Percentiles rank a stretch among this genome's conserved stretches.
Conservation (phyloP, 2,113 vertebrate species). For the Rhinoderma darwinii region DNA sequence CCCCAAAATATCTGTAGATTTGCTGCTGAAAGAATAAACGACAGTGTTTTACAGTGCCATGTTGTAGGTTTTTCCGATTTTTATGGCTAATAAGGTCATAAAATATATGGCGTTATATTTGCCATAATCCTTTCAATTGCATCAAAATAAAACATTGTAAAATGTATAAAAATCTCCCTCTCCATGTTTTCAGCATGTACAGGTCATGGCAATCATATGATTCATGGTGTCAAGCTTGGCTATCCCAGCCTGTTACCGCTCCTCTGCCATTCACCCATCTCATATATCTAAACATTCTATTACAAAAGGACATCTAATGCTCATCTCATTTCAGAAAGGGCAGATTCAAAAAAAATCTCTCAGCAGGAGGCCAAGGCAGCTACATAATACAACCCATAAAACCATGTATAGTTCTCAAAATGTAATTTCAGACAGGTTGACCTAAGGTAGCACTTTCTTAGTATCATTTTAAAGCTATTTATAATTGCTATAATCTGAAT, state of each 20-base stretch:
- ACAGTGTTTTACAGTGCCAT: not conserved
- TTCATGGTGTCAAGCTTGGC: constrained; percentile 72
- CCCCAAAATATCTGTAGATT: not conserved
- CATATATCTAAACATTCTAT: constrained; percentile 73
- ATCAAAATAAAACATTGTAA: constrained; percentile 61
- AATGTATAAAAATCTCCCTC: constrained; percentile 65
- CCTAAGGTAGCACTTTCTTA: constrained; percentile 50
- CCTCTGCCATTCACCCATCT: constrained; percentile 67
- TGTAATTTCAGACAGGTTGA: constrained; percentile 48
- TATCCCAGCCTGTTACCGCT: constrained; percentile 68
- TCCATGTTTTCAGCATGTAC: constrained; percentile 67
- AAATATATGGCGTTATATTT: constrained; percentile 34
- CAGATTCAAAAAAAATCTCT: constrained; percentile 60
- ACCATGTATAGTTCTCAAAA: constrained; percentile 49
- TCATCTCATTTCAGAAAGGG: constrained; percentile 66
- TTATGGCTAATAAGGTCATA: constrained; percentile 23
- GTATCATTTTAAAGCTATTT: constrained; percentile 33
- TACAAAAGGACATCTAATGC: constrained; percentile 70
- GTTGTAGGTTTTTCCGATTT: constrained; percentile 26
- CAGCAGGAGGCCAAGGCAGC: constrained; percentile 54
- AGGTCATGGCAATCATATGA: constrained; percentile 72
- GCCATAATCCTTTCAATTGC: constrained; percentile 19
- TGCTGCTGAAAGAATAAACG: constrained; percentile 7
- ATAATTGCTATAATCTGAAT: constrained; percentile 47
- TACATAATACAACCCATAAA: constrained; percentile 56